Base-by-base conservation (phyloP, 2,888 invertebrate genomes). In the Kuschelorhynchus macadamiae region DNA sequence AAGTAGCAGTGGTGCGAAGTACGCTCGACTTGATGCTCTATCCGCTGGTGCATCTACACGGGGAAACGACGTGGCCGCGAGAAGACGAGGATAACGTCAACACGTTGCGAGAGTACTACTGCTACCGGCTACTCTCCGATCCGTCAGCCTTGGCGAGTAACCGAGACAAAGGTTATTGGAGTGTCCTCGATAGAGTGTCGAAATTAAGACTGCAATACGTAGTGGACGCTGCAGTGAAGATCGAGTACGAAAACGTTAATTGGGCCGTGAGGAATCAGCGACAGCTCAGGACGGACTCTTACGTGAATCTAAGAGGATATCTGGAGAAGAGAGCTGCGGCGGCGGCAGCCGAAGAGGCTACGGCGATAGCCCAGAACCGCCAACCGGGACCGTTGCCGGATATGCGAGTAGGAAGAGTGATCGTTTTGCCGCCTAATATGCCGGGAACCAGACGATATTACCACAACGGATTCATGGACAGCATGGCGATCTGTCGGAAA, bases 151-250 rank as follows among this genome's bases (percentile, higher is more conserved):
- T 11, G 4, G 1, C 9, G 14, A 16, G 3, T 14, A 17, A 11
- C 14, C 16, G 14, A 2, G 9, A 8, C 16, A 11, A 11, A 36
- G n/a, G n/a, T n/a, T 17, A 16, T 2, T 47, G 47, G 14, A 20
- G 21, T 12, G 12, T 25, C 1, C n/a, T 47, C 21, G 21, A 20
- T 3, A 14, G 21, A 14, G 25, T 47, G 2, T 3, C 9, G 3
- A 47, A 47, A 20, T 20, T 56, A 5, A n/a, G 56, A n/a, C 12
- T 56, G 18, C 56, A 56, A 18, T 56, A 56, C 12, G 14, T 56
- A 7, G 21, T 56, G n/a, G 44, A 56, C 17, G 56, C 56, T 7
- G 56, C 14, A 2, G 56, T 56, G 8, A 56, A 56, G 12, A 56
- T 56, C 2, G 56, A 56, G 14, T 47, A 47, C 12, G 21, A 47